A percentile compares a stretch with the other conserved stretches of the same genome.
phyloP scores from a whole-genome alignment of 1,140 invertebrate genomes.

The Leguminivora glycinivorella region DNA sequence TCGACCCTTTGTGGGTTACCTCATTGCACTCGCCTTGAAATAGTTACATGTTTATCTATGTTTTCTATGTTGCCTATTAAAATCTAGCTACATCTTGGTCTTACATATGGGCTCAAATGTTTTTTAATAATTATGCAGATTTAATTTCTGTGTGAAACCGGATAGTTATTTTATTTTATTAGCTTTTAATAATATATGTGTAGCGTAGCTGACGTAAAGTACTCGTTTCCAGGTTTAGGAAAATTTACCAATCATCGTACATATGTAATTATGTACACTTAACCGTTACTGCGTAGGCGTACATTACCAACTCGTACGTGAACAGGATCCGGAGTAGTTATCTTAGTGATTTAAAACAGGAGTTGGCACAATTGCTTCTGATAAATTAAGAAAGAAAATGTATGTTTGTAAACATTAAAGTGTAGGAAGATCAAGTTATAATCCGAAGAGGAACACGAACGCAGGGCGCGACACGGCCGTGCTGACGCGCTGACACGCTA shows the following conservation, averaged over 20 bases:
- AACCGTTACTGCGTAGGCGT: constrained; percentile 66
- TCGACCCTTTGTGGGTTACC: constrained; percentile 72
- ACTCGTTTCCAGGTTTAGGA: constrained; percentile 59
- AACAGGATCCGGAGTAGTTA: background rate
- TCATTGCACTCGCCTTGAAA: constrained; percentile 73
- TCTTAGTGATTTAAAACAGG: background rate
- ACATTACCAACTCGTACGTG: background rate
- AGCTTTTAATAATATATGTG: constrained; percentile 48
- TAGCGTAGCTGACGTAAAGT: constrained; percentile 54
- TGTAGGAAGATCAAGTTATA: constrained; percentile 61
- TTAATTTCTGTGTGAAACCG: constrained; percentile 37
- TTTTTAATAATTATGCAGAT: background rate
- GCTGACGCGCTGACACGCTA: constrained; percentile 74
- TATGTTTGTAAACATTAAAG: constrained; percentile 38
- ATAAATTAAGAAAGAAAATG: constrained; percentile 33
- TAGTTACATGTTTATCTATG: constrained; percentile 71
- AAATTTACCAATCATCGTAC: constrained; percentile 63
- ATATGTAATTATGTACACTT: constrained; percentile 43
- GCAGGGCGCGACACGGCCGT: constrained; percentile 58
- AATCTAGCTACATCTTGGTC: constrained; percentile 24
- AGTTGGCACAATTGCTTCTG: background rate
- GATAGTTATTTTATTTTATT: constrained; percentile 33
- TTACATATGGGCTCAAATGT: background rate
- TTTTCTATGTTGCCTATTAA: constrained; percentile 63
- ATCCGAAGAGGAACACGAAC: constrained; percentile 54